Evolutionary conservation across 1,140 invertebrate genomes (phyloP).

Genomic region (Trissolcus basalis): DNA sequence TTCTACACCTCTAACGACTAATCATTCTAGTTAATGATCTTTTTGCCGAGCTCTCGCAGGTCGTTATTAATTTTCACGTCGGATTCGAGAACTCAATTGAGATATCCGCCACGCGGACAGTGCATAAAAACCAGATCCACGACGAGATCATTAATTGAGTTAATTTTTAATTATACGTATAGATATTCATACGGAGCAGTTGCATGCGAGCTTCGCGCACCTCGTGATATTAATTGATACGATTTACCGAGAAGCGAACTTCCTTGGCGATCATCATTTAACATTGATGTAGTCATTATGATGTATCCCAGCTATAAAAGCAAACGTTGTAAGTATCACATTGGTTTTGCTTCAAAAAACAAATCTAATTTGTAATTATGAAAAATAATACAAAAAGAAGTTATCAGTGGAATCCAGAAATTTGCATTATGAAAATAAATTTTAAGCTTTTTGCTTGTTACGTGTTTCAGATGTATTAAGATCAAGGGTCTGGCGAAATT

Average conservation of each 20-base stretch:
- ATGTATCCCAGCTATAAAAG: slow-evolving; percentile 19
- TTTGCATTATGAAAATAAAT: too few species aligned
- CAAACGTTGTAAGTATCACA: neutral
- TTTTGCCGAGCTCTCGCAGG: slow-evolving; percentile 20
- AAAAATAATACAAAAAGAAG: too few species aligned
- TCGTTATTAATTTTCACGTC: slow-evolving; percentile 42
- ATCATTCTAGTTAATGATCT: slow-evolving; percentile 43
- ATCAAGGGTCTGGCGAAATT: neutral
- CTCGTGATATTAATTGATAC: slow-evolving; percentile 62
- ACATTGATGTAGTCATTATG: slow-evolving; percentile 50
- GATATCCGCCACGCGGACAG: slow-evolving; percentile 28
- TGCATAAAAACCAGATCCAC: slow-evolving; percentile 39
- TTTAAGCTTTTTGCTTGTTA: too few species aligned
- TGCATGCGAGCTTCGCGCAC: slow-evolving; percentile 27
- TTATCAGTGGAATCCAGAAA: too few species aligned
- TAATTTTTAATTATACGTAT: slow-evolving; percentile 50
- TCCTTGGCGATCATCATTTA: slow-evolving; percentile 56
- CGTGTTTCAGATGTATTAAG: too few species aligned
- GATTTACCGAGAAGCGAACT: slow-evolving; percentile 57
- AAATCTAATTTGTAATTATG: neutral
- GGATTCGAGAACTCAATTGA: slow-evolving; percentile 32
- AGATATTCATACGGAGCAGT: slow-evolving; percentile 14
- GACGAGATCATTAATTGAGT: slow-evolving; percentile 40
- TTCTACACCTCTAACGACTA: slow-evolving; percentile 24
- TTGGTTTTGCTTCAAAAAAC: too few species aligned